phyloP scores from a whole-genome alignment of 2,113 vertebrate species.

The Asarcornis scutulata region DNA sequence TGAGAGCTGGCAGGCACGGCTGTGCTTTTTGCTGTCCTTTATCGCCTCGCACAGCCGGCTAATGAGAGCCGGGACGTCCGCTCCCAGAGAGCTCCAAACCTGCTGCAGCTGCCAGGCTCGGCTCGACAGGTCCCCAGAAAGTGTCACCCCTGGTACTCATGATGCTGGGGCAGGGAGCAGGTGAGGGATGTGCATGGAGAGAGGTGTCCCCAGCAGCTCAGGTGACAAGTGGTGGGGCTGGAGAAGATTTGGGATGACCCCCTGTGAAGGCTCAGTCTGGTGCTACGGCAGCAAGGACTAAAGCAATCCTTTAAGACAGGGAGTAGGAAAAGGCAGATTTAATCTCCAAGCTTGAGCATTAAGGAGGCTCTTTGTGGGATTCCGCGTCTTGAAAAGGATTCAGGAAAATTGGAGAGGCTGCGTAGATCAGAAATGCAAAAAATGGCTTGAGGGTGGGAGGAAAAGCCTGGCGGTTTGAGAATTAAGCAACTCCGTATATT shows the following conservation, averaged over 20 bases:
- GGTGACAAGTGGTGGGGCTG: not conserved
- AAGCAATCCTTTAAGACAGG: not conserved
- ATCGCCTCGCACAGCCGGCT: not conserved
- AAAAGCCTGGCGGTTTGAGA: constrained; percentile 46
- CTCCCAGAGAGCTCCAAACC: not conserved
- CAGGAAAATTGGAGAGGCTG: constrained; percentile 7
- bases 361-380: not conserved
- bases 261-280: not conserved
- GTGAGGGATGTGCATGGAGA: not conserved
- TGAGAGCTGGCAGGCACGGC: not conserved
- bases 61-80: not conserved
- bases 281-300: not conserved
- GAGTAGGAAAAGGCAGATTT: constrained; percentile 1
- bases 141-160: rapidly evolving
- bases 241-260: not conserved
- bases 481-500: constrained; percentile 39
- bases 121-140: not conserved
- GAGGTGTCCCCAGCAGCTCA: not conserved
- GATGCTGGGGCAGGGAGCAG: rapidly evolving
- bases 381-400: not conserved
- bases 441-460: constrained; percentile 40
- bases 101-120: not conserved
- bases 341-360: not conserved
- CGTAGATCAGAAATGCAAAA: constrained; percentile 15
- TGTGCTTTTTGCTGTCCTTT: not conserved